These are phyloP conservation scores for Drosophila mulleri DNA, from an alignment of 2,888 invertebrate genomes.

Conservation along the genomic window DNA sequence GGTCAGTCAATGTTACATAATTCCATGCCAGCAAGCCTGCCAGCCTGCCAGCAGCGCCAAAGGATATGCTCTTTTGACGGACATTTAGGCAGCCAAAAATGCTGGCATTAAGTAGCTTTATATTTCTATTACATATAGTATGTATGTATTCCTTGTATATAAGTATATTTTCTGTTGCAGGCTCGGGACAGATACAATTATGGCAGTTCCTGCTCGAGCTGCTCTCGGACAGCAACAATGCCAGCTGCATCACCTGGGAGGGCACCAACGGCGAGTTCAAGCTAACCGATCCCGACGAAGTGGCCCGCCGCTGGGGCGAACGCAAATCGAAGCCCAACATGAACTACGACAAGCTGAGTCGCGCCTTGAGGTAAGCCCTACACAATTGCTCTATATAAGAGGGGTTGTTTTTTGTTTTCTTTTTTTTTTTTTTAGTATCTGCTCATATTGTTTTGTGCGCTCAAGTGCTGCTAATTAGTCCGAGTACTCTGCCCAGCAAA, in stretches of 20 bases:
- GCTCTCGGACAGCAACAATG: conserved; percentile 97
- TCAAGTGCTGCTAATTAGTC: conserved; percentile 71
- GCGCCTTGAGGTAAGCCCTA: conserved; percentile 93
- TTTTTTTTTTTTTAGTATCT: background rate
- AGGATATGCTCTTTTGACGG: conserved; percentile 81
- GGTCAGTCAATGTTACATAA: conserved; percentile 57
- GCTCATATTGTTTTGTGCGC: conserved; percentile 25
- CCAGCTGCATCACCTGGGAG: conserved; percentile 99
- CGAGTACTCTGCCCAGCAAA: conserved; percentile 36
- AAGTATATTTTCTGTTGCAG: conserved; percentile 85
- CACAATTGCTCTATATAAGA: background rate
- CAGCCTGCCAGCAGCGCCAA: conserved; percentile 25
- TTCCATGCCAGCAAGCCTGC: conserved; percentile 43
- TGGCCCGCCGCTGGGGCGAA: conserved; percentile 99
- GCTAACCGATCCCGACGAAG: conserved; percentile 98
- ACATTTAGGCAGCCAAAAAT: conserved; percentile 71
- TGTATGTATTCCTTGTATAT: background rate
- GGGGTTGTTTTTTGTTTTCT: conserved; percentile 37
- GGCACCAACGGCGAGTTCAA: conserved; percentile 99
- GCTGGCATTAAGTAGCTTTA: conserved; percentile 65
- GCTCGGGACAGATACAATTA: conserved; percentile 98
- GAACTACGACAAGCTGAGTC: conserved; percentile 99
- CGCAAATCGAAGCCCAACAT: conserved; percentile 99
- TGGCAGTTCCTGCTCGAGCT: conserved; percentile 99
- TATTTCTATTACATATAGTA: conserved; percentile 36